Evolutionary conservation across 2,888 invertebrate species (phyloP).

Genomic region (Dynastes maya): DNA sequence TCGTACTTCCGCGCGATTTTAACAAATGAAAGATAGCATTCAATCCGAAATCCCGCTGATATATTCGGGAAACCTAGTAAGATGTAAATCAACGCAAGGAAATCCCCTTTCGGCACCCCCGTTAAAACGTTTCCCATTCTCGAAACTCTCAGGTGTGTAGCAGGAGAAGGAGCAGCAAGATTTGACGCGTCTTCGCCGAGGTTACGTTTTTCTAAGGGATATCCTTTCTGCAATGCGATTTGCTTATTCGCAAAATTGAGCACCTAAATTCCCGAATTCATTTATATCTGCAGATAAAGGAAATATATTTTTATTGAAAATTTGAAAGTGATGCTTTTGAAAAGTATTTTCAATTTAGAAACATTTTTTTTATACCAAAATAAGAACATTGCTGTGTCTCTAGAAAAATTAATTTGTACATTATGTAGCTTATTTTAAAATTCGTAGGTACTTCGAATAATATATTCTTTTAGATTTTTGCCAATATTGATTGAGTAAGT

Average conservation of each 20-base stretch:
- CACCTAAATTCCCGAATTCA: neutral
- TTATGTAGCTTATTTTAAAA: no score
- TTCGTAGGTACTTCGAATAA: no score
- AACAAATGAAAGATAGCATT: conserved; percentile 49
- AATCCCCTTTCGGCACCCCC: conserved; percentile 53
- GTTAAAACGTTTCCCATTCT: conserved; percentile 49
- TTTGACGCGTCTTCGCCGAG: neutral
- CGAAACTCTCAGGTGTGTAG: conserved; percentile 6
- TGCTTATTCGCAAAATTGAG: neutral
- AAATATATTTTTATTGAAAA: no score
- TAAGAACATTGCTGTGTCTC: no score
- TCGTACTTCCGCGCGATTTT: conserved; percentile 44
- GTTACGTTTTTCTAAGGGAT: neutral
- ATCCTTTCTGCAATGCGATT: neutral
- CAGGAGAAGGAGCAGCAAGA: neutral
- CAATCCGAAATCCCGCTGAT: conserved; percentile 51
- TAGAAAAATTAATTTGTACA: no score
- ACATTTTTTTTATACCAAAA: no score
- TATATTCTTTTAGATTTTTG: no score
- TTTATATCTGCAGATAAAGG: no score
- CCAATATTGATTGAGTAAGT: no score
- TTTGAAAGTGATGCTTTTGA: no score
- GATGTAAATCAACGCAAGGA: conserved; percentile 56
- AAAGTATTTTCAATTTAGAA: no score
- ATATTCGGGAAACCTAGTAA: conserved; percentile 54